Base-by-base conservation (phyloP, 2,113 vertebrate species). In the Pelmatolapia mariae region DNA sequence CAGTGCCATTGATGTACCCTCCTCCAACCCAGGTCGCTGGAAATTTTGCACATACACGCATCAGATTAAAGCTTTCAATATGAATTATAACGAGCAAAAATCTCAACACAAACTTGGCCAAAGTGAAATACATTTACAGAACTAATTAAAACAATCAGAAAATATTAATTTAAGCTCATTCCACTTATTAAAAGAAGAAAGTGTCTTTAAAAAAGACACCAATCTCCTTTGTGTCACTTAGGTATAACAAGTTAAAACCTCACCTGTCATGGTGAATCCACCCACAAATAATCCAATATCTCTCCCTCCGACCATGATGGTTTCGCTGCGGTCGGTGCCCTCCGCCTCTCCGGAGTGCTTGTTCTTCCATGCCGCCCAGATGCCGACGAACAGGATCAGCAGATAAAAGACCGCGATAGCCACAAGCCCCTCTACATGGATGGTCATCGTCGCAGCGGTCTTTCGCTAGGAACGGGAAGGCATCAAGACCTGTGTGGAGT, bases 351-450 rank as follows among this genome's bases (percentile, higher is more conserved):
- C 95, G 0, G 97, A 97, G 96, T 98, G 98, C 92, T 99, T 99
- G 96, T 98, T 99, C 96, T 98, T 99, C 98, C 98, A 99, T 81
- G 99, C 98, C 85, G 99, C 99, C 99, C 99, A 99, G 95, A 99
- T 99, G 66, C 99, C 99, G 92, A 99, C 98, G 57, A 97, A 89
- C 82, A 99, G 95, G 89, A 99, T 99, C 33, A 98, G 96, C 52
- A 99, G 84, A 92, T 99, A 99, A 96, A 99, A 99, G 40, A 99
- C 31, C 88, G 98, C 96, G 90, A 99, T 99, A 61, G 98, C 98
- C 93, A 98, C 96, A 85, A 99, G 96, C 82, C 99, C 99, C 91
- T 98, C 99, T 66, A 96, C 96, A 76, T 99, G 98, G 96, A 99
- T 98, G 95, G 97, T 93, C 98, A 97, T 97, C 66, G 94, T 97